phyloP scores from a whole-genome alignment of 2,797 vertebrate genomes.

The Mallotus villosus region DNA sequence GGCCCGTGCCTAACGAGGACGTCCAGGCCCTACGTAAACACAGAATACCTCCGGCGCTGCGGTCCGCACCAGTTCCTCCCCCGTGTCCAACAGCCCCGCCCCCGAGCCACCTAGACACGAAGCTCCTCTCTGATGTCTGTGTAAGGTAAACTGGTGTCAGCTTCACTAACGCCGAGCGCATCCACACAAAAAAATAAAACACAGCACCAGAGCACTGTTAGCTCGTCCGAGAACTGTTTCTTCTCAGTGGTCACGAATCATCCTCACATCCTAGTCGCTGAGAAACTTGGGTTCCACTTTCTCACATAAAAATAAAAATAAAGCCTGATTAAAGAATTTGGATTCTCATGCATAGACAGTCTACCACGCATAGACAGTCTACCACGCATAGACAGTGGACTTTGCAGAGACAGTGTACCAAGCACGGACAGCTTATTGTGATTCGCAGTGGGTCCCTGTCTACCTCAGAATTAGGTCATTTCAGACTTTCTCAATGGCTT shows the following conservation, averaged over 20 bases:
- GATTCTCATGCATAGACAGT: too few species aligned
- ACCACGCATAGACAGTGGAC: too few species aligned
- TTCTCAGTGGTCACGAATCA: too few species aligned
- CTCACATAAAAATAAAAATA: too few species aligned
- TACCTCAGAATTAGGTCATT: neutral
- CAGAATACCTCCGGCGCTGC: constrained; percentile 46
- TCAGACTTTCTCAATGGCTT: neutral
- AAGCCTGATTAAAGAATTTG: too few species aligned
- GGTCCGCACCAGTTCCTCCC: constrained; percentile 46
- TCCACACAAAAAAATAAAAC: too few species aligned
- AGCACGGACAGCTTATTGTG: neutral
- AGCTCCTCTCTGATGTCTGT: neutral
- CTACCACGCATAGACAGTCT: too few species aligned
- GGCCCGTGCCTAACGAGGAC: neutral
- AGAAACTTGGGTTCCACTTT: too few species aligned
- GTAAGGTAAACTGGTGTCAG: neutral
- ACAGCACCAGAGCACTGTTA: too few species aligned
- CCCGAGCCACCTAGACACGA: constrained; percentile 2
- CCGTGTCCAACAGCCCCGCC: constrained; percentile 7
- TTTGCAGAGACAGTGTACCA: too few species aligned
- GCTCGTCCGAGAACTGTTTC: too few species aligned
- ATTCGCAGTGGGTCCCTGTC: neutral
- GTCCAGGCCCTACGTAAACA: constrained; percentile 41
- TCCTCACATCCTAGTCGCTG: too few species aligned
- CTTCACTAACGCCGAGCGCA: neutral